phyloP scores from a whole-genome alignment of 2,888 invertebrate genomes.

The Priocnemis perturbator region DNA sequence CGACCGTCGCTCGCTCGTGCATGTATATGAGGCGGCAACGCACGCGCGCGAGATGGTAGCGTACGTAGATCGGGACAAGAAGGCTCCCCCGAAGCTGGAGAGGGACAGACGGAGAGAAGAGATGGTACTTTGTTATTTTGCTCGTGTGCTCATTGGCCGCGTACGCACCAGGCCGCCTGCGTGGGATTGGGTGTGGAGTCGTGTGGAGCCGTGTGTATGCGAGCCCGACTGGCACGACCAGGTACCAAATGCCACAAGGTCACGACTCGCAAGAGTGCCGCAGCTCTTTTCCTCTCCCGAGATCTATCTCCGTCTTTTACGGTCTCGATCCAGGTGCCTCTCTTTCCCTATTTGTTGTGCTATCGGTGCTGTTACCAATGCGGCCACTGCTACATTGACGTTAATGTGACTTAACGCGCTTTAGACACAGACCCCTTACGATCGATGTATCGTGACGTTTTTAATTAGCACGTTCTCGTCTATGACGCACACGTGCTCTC shows the following conservation, averaged over 20 bases:
- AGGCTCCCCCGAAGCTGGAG: slow-evolving; percentile 13
- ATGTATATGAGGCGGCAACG: not conserved
- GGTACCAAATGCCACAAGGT: slow-evolving; percentile 75
- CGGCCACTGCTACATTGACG: too few species aligned
- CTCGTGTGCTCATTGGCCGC: slow-evolving; percentile 34
- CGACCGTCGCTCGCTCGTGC: not conserved
- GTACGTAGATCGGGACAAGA: not conserved
- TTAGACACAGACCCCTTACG: too few species aligned
- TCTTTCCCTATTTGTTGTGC: too few species aligned
- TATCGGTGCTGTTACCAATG: too few species aligned
- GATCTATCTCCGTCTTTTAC: too few species aligned
- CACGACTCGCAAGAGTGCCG: slow-evolving; percentile 58
- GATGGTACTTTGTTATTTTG: slow-evolving; percentile 58
- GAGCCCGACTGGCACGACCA: slow-evolving; percentile 70
- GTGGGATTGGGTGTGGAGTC: slow-evolving; percentile 42
- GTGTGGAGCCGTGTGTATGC: slow-evolving; percentile 21
- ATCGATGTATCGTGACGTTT: too few species aligned
- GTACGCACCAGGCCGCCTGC: slow-evolving; percentile 16
- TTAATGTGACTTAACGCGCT: too few species aligned
- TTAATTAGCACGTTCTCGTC: too few species aligned
- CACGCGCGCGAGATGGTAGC: not conserved
- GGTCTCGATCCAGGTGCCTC: too few species aligned
- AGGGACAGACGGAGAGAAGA: slow-evolving; percentile 34
- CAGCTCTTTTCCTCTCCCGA: not conserved
- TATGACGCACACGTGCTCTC: too few species aligned